phyloP scores from a whole-genome alignment of 2,113 vertebrate genomes.

The Perca fluviatilis region DNA sequence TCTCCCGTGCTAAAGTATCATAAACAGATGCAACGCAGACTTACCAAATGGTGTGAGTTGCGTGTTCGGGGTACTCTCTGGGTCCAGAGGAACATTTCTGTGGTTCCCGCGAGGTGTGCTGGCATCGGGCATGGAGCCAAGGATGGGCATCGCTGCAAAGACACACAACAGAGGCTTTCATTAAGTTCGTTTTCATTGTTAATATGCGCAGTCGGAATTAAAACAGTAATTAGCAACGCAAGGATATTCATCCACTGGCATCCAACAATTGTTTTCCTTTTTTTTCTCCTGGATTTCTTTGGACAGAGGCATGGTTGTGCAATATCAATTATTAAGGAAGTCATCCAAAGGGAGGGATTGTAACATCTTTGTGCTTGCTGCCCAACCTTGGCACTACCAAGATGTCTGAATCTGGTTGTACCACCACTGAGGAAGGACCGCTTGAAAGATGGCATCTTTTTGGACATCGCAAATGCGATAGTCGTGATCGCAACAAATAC shows the following conservation, averaged over 20 bases:
- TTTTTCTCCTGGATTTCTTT: constrained; percentile 77
- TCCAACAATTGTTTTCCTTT: constrained; percentile 61
- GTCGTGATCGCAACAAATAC: constrained; percentile 72
- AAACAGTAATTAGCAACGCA: constrained; percentile 77
- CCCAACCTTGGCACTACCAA: constrained; percentile 82
- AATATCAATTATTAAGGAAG: constrained; percentile 88
- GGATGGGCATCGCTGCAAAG: constrained; percentile 90
- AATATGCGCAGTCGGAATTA: constrained; percentile 75
- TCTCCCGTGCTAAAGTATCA: constrained; percentile 77
- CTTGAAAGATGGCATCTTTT: constrained; percentile 90
- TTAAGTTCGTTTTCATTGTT: constrained; percentile 87
- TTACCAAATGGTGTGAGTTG: constrained; percentile 79
- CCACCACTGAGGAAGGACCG: constrained; percentile 72
- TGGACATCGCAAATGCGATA: constrained; percentile 82
- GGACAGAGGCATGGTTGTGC: constrained; percentile 82
- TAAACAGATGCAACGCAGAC: constrained; percentile 77
- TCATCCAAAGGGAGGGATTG: constrained; percentile 88
- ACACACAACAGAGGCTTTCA: constrained; percentile 87
- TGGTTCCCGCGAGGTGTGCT: constrained; percentile 89
- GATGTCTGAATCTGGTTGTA: constrained; percentile 78
- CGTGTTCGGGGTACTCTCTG: constrained; percentile 76
- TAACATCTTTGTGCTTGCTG: constrained; percentile 85
- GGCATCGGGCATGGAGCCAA: constrained; percentile 93
- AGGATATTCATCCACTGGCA: constrained; percentile 71
- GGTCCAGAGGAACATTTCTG: constrained; percentile 84